A percentile compares a stretch with the other conserved stretches of the same genome.
Conservation (phyloP, 2,888 invertebrate species). For the Platynereis dumerilii region DNA sequence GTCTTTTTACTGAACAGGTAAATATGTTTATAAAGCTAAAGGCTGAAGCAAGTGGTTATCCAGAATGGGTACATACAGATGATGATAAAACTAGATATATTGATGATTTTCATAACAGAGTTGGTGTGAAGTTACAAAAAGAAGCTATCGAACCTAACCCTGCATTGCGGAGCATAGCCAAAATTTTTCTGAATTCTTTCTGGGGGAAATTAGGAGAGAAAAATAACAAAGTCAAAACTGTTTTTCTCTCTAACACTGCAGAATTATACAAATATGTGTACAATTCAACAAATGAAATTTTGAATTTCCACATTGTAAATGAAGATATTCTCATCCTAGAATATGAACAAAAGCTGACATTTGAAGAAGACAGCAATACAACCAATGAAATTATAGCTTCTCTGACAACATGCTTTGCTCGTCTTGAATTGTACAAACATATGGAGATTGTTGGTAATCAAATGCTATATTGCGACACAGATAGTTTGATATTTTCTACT, state of each 20-base stretch:
- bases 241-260: not conserved
- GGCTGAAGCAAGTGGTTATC: slow-evolving; percentile 38
- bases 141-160: slow-evolving; percentile 15
- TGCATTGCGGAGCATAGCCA: slow-evolving; percentile 2
- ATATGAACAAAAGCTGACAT: not conserved
- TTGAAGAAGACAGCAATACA: not conserved
- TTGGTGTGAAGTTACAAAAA: slow-evolving; percentile 6
- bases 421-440: slow-evolving; percentile 30
- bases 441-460: slow-evolving; percentile 41
- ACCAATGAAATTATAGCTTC: slow-evolving; percentile 12
- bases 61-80: not conserved
- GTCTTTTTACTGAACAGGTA: slow-evolving; percentile 52
- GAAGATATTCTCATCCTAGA: not conserved
- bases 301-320: slow-evolving; percentile 8
- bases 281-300: not conserved
- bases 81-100: slow-evolving; percentile 38
- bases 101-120: slow-evolving; percentile 13
- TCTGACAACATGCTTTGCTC: slow-evolving; percentile 13
- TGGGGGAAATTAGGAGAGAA: slow-evolving; percentile 33
- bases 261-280: not conserved
- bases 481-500: slow-evolving; percentile 7
- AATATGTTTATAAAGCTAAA: slow-evolving; percentile 46
- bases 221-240: not conserved
- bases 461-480: slow-evolving; percentile 16
- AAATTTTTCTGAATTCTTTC: slow-evolving; percentile 16